phyloP scores from a whole-genome alignment of 2,113 vertebrate species.

The Chaenocephalus aceratus region DNA sequence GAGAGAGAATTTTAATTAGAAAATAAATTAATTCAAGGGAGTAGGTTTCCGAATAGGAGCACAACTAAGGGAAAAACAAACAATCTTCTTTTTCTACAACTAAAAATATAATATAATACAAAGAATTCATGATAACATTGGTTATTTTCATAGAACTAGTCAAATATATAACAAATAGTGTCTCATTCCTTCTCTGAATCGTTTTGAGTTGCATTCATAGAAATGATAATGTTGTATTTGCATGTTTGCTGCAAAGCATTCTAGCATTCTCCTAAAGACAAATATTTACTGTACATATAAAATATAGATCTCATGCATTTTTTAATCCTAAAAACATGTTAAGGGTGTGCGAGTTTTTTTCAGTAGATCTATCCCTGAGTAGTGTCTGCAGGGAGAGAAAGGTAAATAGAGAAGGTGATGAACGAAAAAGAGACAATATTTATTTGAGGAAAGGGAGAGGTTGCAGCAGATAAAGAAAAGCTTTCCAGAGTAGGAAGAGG shows the following conservation, averaged over 20 bases:
- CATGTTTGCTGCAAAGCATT: background rate
- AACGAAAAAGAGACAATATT: background rate
- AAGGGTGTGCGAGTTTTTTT: background rate
- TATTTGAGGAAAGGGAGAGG: conserved; percentile 9
- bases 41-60: background rate
- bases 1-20: background rate
- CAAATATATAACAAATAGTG: too few relatives aligned
- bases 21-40: conserved; percentile 1
- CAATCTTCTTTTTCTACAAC: background rate
- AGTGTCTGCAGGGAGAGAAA: background rate
- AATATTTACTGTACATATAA: background rate
- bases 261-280: background rate
- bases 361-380: too few relatives aligned
- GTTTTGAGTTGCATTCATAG: background rate
- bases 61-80: background rate
- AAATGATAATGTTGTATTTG: background rate
- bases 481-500: conserved; percentile 20
- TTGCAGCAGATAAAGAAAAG: background rate
- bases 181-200: too few relatives aligned
- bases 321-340: too few relatives aligned
- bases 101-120: background rate
- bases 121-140: too few relatives aligned
- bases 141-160: too few relatives aligned
- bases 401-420: background rate
- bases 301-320: too few relatives aligned